A percentile compares a stretch with the other conserved stretches of the same genome.
Evolutionary conservation across 1,140 invertebrate genomes (phyloP).

Genomic region (Pollicipes pollicipes): DNA sequence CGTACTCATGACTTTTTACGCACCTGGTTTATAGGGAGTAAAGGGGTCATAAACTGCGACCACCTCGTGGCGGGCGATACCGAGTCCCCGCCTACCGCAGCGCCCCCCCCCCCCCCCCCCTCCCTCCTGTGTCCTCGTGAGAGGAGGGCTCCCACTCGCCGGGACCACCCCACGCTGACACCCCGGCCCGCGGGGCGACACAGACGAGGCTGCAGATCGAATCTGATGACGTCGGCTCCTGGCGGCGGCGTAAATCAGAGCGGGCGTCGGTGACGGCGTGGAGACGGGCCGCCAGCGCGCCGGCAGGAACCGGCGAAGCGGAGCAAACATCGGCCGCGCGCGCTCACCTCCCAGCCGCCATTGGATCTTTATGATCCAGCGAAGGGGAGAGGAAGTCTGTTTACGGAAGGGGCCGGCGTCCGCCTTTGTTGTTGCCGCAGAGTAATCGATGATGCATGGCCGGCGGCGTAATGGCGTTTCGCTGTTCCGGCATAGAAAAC

Average conservation of each 20-base stretch:
- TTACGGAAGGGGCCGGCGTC: not conserved
- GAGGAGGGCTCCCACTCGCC: too few species aligned
- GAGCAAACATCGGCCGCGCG: not conserved
- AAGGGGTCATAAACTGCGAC: not conserved
- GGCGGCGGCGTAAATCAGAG: not conserved
- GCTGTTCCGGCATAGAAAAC: not conserved
- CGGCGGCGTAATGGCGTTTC: not conserved
- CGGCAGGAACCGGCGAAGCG: not conserved
- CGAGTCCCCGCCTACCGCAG: too few species aligned
- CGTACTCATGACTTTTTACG: not conserved
- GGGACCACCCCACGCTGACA: too few species aligned
- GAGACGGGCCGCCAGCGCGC: too few species aligned
- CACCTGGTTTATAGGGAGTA: constrained; percentile 1
- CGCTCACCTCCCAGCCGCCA: too few species aligned
- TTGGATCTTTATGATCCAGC: not conserved
- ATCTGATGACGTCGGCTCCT: not conserved
- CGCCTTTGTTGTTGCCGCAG: not conserved
- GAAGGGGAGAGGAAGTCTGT: not conserved
- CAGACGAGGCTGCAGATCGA: too few species aligned
- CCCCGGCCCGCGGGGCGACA: too few species aligned
- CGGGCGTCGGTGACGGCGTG: not conserved
- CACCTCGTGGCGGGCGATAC: not conserved
- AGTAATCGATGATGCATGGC: not conserved
- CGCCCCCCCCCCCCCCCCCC: too few species aligned
- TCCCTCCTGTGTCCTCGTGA: too few species aligned